A percentile compares a stretch with the other conserved stretches of the same genome.
Evolutionary conservation across 1,140 invertebrate genomes (phyloP).

Genomic region (Druon quercuslanigerum): DNA sequence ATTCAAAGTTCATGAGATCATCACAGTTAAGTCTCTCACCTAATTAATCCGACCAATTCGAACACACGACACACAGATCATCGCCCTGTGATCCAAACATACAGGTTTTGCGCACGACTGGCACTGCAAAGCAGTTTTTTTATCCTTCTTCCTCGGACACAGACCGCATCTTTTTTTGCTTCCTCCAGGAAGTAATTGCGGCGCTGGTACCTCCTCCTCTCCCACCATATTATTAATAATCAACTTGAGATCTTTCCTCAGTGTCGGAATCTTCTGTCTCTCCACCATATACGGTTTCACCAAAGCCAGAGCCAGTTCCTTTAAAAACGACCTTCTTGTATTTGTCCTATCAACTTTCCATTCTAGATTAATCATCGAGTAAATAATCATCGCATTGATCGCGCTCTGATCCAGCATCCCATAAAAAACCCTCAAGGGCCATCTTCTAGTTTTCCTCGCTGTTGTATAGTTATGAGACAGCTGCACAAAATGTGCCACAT

Average conservation of each 20-base stretch:
- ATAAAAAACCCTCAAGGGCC: conserved; percentile 23
- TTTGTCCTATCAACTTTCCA: conserved; percentile 24
- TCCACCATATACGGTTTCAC: conserved; percentile 26
- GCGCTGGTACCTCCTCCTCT: not conserved
- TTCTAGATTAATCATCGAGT: conserved; percentile 21
- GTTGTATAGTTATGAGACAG: conserved; percentile 2
- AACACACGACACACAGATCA: conserved; percentile 31
- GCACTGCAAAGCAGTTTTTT: conserved; percentile 28
- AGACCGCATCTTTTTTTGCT: conserved; percentile 26
- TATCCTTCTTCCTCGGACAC: conserved; percentile 29
- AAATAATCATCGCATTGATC: conserved; percentile 33
- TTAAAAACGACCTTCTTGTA: conserved; percentile 16
- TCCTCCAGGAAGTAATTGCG: not conserved
- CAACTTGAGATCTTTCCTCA: conserved; percentile 31
- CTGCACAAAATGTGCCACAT: conserved; percentile 32
- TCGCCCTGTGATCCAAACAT: conserved; percentile 25
- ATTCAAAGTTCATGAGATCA: no score
- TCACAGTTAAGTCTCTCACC: not conserved
- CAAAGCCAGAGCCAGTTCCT: conserved; percentile 24
- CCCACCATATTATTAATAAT: conserved; percentile 27
- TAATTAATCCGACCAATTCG: not conserved
- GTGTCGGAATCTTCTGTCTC: conserved; percentile 1
- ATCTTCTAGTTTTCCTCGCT: conserved; percentile 4
- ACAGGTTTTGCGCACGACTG: conserved; percentile 33
- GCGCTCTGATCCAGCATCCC: conserved; percentile 29